These are phyloP conservation scores for Enteromius trimaculatus DNA, from an alignment of 2,797 vertebrate species.

Conservation along the genomic window DNA sequence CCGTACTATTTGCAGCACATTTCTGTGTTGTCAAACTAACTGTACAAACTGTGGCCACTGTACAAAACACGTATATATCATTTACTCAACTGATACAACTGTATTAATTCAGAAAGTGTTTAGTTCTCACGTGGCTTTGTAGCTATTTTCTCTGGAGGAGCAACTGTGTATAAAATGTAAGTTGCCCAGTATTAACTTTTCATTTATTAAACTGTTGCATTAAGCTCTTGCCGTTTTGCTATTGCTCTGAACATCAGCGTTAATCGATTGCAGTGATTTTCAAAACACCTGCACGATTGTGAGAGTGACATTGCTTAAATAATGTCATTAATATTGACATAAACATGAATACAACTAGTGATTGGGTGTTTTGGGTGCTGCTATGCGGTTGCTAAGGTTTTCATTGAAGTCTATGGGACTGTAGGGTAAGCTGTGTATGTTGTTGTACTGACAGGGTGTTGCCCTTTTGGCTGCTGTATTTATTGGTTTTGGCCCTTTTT, in stretches of 20 bases:
- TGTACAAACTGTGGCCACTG: too few relatives aligned
- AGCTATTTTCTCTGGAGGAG: background rate
- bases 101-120: background rate
- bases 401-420: background rate
- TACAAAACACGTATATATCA: background rate
- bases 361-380: background rate
- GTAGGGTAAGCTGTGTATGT: background rate
- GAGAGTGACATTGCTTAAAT: background rate
- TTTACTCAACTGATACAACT: background rate
- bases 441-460: slow-evolving; percentile 57
- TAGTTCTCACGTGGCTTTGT: background rate
- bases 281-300: background rate
- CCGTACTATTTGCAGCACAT: too few relatives aligned
- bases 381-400: background rate
- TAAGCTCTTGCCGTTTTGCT: background rate
- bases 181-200: background rate
- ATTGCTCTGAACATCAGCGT: background rate
- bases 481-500: slow-evolving; percentile 20
- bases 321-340: background rate
- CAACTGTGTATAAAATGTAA: background rate
- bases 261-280: background rate
- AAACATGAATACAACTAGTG: background rate
- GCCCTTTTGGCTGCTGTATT: slow-evolving; percentile 42
- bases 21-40: too few relatives aligned
- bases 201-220: background rate